phyloP scores from a whole-genome alignment of 2,797 vertebrate genomes.

The Avahi laniger region DNA sequence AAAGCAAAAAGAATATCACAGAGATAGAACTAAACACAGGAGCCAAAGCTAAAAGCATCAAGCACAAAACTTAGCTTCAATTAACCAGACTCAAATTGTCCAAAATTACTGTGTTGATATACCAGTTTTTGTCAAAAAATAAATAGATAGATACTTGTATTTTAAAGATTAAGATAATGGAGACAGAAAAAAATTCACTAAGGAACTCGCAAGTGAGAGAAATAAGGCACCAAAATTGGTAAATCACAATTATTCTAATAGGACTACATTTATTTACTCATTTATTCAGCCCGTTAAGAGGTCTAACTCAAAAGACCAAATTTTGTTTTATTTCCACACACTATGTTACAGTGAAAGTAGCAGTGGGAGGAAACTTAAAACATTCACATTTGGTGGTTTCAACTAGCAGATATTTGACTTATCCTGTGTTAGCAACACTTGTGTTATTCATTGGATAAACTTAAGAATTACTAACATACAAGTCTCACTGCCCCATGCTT shows the following conservation, averaged over 20 bases:
- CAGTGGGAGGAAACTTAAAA: neutral
- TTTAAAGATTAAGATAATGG: constrained; percentile 20
- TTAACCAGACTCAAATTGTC: neutral
- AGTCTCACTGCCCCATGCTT: neutral
- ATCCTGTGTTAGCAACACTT: neutral
- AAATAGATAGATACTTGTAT: neutral
- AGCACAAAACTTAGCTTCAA: neutral
- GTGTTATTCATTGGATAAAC: neutral
- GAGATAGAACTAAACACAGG: neutral
- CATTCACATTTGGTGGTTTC: neutral
- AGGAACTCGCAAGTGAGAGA: neutral
- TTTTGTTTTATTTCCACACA: neutral
- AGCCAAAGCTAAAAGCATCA: neutral
- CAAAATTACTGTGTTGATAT: neutral
- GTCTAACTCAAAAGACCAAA: neutral
- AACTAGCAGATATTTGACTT: neutral
- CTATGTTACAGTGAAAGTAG: neutral
- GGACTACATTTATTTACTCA: neutral
- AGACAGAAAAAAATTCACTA: neutral
- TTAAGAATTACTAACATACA: neutral
- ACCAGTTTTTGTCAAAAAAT: neutral
- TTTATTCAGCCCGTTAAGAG: neutral
- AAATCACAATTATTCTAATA: neutral
- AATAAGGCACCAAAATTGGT: neutral
- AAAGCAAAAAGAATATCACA: constrained; percentile 1